phyloP scores from a whole-genome alignment of 1,140 invertebrate genomes.

The Pteromalus puparum region DNA sequence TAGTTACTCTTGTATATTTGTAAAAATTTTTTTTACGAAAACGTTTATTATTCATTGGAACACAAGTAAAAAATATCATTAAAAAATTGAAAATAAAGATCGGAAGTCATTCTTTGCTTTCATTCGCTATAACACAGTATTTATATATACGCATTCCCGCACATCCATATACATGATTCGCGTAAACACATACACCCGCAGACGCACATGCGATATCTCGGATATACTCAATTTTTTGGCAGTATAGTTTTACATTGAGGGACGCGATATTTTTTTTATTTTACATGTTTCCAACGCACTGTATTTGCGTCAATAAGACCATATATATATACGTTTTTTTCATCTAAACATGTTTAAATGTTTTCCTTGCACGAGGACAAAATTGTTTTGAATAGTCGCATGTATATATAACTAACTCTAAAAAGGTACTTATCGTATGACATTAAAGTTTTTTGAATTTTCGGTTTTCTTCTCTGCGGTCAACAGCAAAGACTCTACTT shows the following conservation, averaged over 20 bases:
- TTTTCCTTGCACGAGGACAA: not conserved
- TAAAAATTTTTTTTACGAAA: conserved; percentile 39
- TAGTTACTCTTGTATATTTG: not conserved
- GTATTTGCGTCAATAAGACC: conserved; percentile 4
- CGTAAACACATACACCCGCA: not conserved
- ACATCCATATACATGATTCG: not conserved
- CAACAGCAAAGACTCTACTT: not conserved
- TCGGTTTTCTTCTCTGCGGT: conserved; percentile 37
- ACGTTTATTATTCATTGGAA: conserved; percentile 45
- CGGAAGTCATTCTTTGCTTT: not conserved
- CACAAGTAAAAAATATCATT: conserved; percentile 25
- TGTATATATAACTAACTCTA: not conserved
- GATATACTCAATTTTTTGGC: conserved; percentile 17
- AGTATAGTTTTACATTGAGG: conserved; percentile 32
- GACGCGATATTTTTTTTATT: conserved; percentile 37
- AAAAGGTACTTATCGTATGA: conserved; percentile 33
- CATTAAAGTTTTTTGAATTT: conserved; percentile 38
- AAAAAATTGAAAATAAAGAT: conserved; percentile 9
- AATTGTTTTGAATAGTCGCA: conserved; percentile 12
- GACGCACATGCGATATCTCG: not conserved
- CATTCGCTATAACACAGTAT: not conserved
- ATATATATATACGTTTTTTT: not conserved
- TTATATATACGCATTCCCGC: not conserved
- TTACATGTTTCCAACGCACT: conserved; percentile 26
- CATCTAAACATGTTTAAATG: conserved; percentile 1